Percentiles rank a stretch among this genome's conserved stretches.
phyloP scores from a whole-genome alignment of 1,140 invertebrate species.

The Anadara kagoshimensis region DNA sequence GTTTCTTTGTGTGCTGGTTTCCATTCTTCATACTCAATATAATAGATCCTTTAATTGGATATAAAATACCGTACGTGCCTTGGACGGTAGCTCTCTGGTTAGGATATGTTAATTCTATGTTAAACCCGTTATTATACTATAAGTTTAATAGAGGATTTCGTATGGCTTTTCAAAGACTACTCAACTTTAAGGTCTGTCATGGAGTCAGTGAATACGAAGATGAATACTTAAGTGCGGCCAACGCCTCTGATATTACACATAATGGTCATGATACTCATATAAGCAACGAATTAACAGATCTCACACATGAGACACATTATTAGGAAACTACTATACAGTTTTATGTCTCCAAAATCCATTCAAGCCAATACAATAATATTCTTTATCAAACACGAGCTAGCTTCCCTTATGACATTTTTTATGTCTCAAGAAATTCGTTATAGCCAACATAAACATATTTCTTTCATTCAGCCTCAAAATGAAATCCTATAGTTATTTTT shows the following conservation, averaged over 20 bases:
- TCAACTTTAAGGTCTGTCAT: slow-evolving; percentile 62
- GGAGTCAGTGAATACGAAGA: slow-evolving; percentile 63
- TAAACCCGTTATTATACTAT: slow-evolving; percentile 29
- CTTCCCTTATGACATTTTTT: too few species aligned
- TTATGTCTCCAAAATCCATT: too few species aligned
- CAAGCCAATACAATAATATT: too few species aligned
- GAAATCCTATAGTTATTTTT: too few species aligned
- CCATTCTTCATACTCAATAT: slow-evolving; percentile 12
- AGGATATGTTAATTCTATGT: slow-evolving; percentile 92
- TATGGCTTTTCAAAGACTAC: slow-evolving; percentile 82
- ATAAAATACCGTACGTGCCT: slow-evolving; percentile 18
- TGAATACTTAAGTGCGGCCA: slow-evolving; percentile 29
- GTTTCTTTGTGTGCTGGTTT: slow-evolving; percentile 20
- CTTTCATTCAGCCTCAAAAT: too few species aligned
- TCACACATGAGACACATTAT: too few species aligned
- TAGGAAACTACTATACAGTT: too few species aligned
- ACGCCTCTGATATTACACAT: neutral
- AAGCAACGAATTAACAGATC: too few species aligned
- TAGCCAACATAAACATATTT: too few species aligned
- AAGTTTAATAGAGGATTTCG: slow-evolving; percentile 82
- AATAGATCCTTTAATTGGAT: slow-evolving; percentile 9
- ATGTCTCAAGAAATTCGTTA: too few species aligned
- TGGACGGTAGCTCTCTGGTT: slow-evolving; percentile 40
- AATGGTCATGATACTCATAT: too few species aligned
- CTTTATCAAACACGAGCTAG: too few species aligned